Evolutionary conservation across 2,888 invertebrate genomes (phyloP).

Genomic region (Lasius fuliginosus): DNA sequence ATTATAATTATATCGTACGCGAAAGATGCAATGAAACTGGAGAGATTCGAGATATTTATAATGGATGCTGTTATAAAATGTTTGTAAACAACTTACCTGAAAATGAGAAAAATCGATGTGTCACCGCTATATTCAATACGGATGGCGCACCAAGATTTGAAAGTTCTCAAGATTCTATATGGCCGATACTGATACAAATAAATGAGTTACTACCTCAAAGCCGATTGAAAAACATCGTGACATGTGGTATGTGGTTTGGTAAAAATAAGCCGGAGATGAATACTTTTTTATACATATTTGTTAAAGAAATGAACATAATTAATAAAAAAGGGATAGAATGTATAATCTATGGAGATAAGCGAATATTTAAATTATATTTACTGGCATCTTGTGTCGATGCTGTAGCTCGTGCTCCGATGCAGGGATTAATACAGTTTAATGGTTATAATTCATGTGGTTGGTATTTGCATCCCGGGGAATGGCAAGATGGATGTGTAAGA

Average conservation of each 20-base stretch:
- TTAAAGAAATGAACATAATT: neutral
- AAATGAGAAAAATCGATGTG: neutral
- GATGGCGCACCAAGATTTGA: neutral
- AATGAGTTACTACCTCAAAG: neutral
- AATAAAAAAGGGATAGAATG: neutral
- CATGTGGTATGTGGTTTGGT: neutral
- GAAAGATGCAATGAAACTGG: neutral
- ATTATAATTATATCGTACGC: neutral
- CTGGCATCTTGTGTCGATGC: neutral
- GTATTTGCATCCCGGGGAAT: neutral
- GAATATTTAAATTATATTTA: neutral
- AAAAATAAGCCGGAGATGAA: neutral
- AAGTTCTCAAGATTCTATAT: neutral
- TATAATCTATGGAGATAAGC: neutral
- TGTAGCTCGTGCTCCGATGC: constrained; percentile 9
- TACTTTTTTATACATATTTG: neutral
- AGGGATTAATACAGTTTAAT: neutral
- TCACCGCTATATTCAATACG: neutral
- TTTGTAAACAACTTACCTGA: neutral
- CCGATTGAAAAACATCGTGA: neutral
- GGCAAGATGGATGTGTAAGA: neutral
- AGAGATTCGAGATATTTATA: neutral
- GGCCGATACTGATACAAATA: constrained; percentile 3
- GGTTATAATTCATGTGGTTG: neutral
- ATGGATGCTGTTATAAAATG: neutral